Base-by-base conservation (phyloP, 1,140 invertebrate genomes). In the Polypedilum pembai region DNA sequence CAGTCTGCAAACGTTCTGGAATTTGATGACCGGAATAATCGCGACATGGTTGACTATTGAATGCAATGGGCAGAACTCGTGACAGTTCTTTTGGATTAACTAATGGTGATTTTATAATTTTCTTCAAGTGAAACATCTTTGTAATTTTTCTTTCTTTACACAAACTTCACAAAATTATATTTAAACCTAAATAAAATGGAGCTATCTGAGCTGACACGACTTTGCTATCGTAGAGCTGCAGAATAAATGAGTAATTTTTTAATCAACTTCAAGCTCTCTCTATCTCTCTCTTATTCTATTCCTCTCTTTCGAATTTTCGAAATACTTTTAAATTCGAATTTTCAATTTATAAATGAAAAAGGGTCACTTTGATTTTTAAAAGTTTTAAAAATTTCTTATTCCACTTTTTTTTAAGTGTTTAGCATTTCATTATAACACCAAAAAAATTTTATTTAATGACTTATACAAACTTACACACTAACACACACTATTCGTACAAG, bases 1-100 rank as follows among this genome's bases (percentile, higher is more conserved):
- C 90, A 79, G 92, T 89, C 79, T 89, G 88, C 7, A 96, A 86
- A 79, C 91, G 88, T 41, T 95, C 93, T 12, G 94, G 94, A 76
- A 96, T 94, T 80, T 92, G 87, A 83, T 93, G 91, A 79, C 88
- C 89, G 66, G 87, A 89, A 79, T 90, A 92, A 74, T 83, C 86
- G 77, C 82, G 83, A 80, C 80, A 83, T 80, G 80, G 84, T 45
- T 74, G 18, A 75, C 82, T 78, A 76, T 81, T 84, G 75, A 85
- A 83, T 74, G 83, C 83, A 74, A 84, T 85, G 74, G 85, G 85
- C 77, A 82, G 78, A 45, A 84, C 82, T 81, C 83, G 85, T 75
- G 85, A 80, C 78, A 85, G 80, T 78, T 77, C 82, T 80, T 80
- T 82, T 76, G 79, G 24, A 33, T 33, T 79, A 78, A 78, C 82